Evolutionary conservation across 2,113 vertebrate species (phyloP), one percentile per base, ranked within the genome.

Genomic region (Ornithorhynchus anatinus): DNA sequence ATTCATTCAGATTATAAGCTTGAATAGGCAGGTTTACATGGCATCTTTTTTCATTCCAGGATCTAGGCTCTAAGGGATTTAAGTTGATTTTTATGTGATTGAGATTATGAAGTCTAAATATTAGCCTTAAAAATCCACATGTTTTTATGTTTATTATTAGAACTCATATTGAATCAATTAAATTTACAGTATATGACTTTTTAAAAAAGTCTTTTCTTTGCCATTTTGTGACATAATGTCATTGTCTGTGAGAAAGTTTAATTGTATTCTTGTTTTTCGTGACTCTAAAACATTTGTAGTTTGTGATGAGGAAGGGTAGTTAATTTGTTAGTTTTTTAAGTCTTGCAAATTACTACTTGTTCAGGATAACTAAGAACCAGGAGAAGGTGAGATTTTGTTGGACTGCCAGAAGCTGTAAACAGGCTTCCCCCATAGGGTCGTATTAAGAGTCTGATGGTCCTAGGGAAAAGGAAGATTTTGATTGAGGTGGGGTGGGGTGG

Each of bases 1-100:
- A 94, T 94, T 94, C 82, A 93, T 91, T 82, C 64, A 54, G 82
- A 89, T 92, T 89, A 88, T 89, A 75, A 23, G 86, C 88, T 86
- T 15, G 33, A 80, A 69, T 84, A 89, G 87, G 62, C 85, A 79
- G 59, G 82, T 81, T 81, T 57, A 76, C 78, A 81, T 73, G 69
- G 72, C 75, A 60, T 84, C 69, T 67, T 82, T 51, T 80, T 79
- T 78, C 50, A 36, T 53, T 40, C 37, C 63, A n/a, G 60, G 69
- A 45, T 89, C 74, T 87, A 85, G 90, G 72, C 86, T 82, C 48
- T 80, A 77, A 73, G 39, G 73, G 69, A 67, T 80, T 32, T 25
- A n/a, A 63, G 20, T 40, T 75, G 59, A 52, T 48, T 56, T 75
- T 72, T 75, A 51, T 58, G 38, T 69, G 69, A 6, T 67, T 43